Evolutionary conservation across 2,113 vertebrate species (phyloP).

Genomic region (Bubalus kerabau): DNA sequence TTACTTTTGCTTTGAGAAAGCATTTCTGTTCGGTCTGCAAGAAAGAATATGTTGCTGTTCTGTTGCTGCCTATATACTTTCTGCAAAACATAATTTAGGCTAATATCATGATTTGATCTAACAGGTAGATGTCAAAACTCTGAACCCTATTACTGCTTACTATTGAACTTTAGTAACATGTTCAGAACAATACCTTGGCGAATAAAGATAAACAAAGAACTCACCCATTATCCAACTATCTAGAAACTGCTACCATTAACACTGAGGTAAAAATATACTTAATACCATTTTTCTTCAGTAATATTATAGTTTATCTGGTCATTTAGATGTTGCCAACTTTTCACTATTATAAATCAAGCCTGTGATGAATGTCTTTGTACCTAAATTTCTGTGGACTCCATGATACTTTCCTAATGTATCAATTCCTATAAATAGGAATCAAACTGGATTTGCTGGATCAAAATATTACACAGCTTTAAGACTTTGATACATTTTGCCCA

Average conservation of each 20-base stretch:
- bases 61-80: conserved; percentile 93
- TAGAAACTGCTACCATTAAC: neutral
- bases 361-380: neutral
- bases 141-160: neutral
- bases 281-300: neutral
- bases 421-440: neutral
- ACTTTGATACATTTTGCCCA: neutral
- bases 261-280: neutral
- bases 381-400: neutral
- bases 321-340: neutral
- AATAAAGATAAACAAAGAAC: neutral
- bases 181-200: neutral
- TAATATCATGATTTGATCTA: neutral
- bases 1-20: conserved; percentile 91
- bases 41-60: conserved; percentile 96
- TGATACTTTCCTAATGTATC: neutral
- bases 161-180: neutral
- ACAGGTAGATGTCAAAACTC: neutral
- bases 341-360: neutral
- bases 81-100: conserved; percentile 79
- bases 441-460: neutral
- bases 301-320: neutral
- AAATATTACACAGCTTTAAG: neutral
- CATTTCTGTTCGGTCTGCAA: conserved; percentile 86
- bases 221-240: neutral